These are phyloP conservation scores for Oncopeltus fasciatus DNA, from an alignment of 1,140 invertebrate species.

Conservation along the genomic window DNA sequence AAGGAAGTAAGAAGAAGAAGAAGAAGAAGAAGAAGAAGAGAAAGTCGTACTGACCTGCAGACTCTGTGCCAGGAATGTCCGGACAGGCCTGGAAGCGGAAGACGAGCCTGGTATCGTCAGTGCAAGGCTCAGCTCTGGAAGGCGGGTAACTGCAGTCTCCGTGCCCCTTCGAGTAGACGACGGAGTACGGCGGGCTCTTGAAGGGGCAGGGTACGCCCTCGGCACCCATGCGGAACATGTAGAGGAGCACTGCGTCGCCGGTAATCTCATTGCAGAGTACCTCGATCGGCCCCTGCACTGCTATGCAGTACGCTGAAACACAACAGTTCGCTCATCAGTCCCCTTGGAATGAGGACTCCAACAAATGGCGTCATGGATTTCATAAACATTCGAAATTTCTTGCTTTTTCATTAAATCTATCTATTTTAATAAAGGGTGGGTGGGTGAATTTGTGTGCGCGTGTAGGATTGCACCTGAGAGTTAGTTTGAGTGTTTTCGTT, in stretches of 20 bases:
- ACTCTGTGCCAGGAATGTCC: conserved; percentile 61
- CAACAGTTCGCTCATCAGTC: too few species aligned
- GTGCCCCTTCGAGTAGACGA: conserved; percentile 65
- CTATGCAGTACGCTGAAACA: conserved; percentile 22
- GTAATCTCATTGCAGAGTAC: conserved; percentile 71
- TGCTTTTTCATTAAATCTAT: too few species aligned
- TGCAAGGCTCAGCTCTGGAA: conserved; percentile 67
- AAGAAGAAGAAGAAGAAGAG: too few species aligned
- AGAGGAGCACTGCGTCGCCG: conserved; percentile 71
- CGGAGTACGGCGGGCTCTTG: conserved; percentile 45
- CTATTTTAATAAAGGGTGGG: too few species aligned
- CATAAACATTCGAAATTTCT: too few species aligned
- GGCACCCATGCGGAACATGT: conserved; percentile 73
- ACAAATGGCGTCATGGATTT: too few species aligned
- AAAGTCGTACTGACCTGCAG: conserved; percentile 30
- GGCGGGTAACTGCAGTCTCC: conserved; percentile 57
- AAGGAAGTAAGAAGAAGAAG: too few species aligned
- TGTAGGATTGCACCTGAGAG: too few species aligned
- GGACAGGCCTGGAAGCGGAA: conserved; percentile 84
- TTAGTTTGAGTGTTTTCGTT: too few species aligned
- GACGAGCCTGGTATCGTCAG: conserved; percentile 60
- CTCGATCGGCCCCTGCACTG: conserved; percentile 39
- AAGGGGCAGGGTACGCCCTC: conserved; percentile 68
- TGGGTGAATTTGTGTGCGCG: too few species aligned
- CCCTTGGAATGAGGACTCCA: too few species aligned